Percentiles rank a stretch among this genome's conserved stretches.
Conservation (phyloP, 2,888 invertebrate genomes). For the Liposcelis brunnea region DNA sequence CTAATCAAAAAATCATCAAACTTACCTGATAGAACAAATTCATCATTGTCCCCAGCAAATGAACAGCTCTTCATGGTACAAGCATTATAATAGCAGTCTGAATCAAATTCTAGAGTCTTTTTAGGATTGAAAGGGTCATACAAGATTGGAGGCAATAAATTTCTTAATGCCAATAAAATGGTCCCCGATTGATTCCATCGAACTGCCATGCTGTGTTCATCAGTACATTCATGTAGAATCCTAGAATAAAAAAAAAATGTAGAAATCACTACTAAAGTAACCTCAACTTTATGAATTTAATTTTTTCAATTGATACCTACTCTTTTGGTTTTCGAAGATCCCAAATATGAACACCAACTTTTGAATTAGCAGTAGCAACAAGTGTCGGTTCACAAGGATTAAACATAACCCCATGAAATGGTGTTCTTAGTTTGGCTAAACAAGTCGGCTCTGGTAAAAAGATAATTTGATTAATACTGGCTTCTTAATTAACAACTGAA, state of each 20-base stretch:
- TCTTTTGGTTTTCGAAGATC: conserved; percentile 67
- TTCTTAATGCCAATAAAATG: conserved; percentile 59
- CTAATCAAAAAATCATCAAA: neutral
- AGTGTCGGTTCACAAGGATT: conserved; percentile 69
- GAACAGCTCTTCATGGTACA: conserved; percentile 96
- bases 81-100: conserved; percentile 82
- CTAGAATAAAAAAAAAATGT: conserved; percentile 27
- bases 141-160: conserved; percentile 73
- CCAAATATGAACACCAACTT: conserved; percentile 79
- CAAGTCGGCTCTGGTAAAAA: conserved; percentile 38
- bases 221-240: conserved; percentile 50
- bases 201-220: conserved; percentile 73
- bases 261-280: neutral
- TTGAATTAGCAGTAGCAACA: conserved; percentile 76
- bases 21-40: conserved; percentile 58
- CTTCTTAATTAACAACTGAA: neutral
- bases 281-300: too few relatives aligned
- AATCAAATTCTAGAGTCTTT: conserved; percentile 68
- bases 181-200: conserved; percentile 70
- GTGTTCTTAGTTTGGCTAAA: conserved; percentile 47
- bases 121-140: conserved; percentile 47
- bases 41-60: conserved; percentile 78
- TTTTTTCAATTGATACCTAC: conserved; percentile 43
- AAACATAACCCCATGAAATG: conserved; percentile 93
- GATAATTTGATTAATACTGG: conserved; percentile 12